Base-by-base conservation (phyloP, 2,113 vertebrate genomes). In the Nothobranchius furzeri region DNA sequence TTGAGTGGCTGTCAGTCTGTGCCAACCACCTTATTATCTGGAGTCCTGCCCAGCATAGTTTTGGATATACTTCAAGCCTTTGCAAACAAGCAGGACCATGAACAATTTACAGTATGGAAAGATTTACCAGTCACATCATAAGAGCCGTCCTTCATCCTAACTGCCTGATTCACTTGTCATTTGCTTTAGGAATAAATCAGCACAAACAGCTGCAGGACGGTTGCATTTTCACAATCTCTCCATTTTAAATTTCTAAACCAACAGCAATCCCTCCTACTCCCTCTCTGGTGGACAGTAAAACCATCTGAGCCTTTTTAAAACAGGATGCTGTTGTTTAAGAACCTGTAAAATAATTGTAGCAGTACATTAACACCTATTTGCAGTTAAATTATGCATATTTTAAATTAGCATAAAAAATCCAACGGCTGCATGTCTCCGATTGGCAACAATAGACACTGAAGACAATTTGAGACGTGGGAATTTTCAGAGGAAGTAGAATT, bases 171-270 rank as follows among this genome's bases (percentile, higher is more conserved):
- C 66, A 68, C 76, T 72, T 79, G 70, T 71, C 76, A 52, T 73
- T 64, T 65, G 15, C 52, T 52, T 63, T 81, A 77, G 73, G 81
- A 71, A 50, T 49, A 46, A 81, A 85, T 83, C 73, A 68, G 68
- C 64, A 78, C 71, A 58, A 53, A 51, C 46, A 20, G 78, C 68
- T 74, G 60, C 37, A 68, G 37, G 43, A 66, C 50, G 71, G 77
- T 58, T 62, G 42, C 40, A 64, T 82, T 71, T 64, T 73, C 53
- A 62, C 61, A 40, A 40, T 64, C 61, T 12, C 64, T 59, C 65
- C 35, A 53, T 79, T 68, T 70, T 64, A 30, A 79, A 68, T 71
- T 72, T 62, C 25, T 30, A 35, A 9, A 80, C 73, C 51, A 50
- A 67, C 50, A 30, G 30, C 30, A 74, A 53, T 7, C 1, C 50